A percentile compares a stretch with the other conserved stretches of the same genome.
Conservation (phyloP, 2,888 invertebrate genomes). For the Sinhomidia bicolor region DNA sequence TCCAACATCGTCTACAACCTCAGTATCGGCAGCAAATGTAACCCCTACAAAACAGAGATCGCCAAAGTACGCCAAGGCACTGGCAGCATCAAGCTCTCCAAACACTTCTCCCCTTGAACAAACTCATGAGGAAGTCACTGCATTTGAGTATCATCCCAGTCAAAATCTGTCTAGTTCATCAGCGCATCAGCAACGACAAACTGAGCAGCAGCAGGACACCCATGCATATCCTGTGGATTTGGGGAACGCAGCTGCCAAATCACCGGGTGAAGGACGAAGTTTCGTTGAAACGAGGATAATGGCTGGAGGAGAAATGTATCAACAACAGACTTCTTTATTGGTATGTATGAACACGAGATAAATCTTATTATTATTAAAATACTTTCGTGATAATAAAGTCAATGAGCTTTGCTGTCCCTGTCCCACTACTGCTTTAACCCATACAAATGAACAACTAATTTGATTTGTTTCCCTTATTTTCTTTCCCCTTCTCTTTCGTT, state of each 20-base stretch:
- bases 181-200: not conserved
- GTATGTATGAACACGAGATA: slow-evolving; percentile 31
- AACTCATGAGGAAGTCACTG: slow-evolving; percentile 13
- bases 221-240: not conserved
- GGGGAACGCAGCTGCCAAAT: slow-evolving; percentile 1
- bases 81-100: slow-evolving; percentile 50
- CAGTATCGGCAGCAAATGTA: not conserved
- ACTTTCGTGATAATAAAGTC: not conserved
- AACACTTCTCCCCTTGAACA: slow-evolving; percentile 40
- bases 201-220: slow-evolving; percentile 4
- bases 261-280: slow-evolving; percentile 65
- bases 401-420: too few species aligned
- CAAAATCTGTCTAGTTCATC: not conserved
- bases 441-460: slow-evolving; percentile 13
- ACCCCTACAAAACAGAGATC: slow-evolving; percentile 62
- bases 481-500: not conserved
- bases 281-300: slow-evolving; percentile 78
- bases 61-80: slow-evolving; percentile 77
- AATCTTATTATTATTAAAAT: slow-evolving; percentile 13
- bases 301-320: slow-evolving; percentile 76
- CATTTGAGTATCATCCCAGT: slow-evolving; percentile 26
- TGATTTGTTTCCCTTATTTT: not conserved
- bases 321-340: slow-evolving; percentile 57
- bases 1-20: not conserved
- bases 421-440: too few species aligned